These are phyloP conservation scores for Danio tinwini DNA, from an alignment of 2,797 vertebrate genomes.

Conservation along the genomic window DNA sequence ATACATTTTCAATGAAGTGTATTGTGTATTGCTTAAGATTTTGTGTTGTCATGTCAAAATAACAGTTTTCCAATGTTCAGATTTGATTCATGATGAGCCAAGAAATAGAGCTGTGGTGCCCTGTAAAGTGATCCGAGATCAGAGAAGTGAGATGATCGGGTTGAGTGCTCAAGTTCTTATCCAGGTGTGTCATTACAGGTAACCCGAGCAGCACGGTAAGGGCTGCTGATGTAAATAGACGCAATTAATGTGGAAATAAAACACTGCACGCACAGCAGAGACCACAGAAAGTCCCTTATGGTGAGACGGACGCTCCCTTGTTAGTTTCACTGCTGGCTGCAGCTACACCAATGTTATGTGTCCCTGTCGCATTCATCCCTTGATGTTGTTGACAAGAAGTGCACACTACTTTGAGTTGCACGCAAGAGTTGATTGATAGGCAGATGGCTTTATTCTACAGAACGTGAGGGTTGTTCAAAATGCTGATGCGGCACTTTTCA, in stretches of 20 bases:
- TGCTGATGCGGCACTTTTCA: slow-evolving; percentile 41
- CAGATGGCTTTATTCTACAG: slow-evolving; percentile 23
- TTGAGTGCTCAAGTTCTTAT: slow-evolving; percentile 54
- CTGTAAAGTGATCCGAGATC: slow-evolving; percentile 52
- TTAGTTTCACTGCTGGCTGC: slow-evolving; percentile 31
- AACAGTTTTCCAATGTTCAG: slow-evolving; percentile 16
- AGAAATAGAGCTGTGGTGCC: slow-evolving; percentile 35
- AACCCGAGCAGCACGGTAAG: slow-evolving; percentile 49
- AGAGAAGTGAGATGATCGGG: slow-evolving; percentile 47
- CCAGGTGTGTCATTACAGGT: slow-evolving; percentile 59
- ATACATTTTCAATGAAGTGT: too few relatives aligned
- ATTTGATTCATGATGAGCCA: slow-evolving; percentile 23
- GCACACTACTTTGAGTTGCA: slow-evolving; percentile 2
- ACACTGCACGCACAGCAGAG: slow-evolving; percentile 30
- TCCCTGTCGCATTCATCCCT: slow-evolving; percentile 31
- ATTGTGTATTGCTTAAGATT: too few relatives aligned
- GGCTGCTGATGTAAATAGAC: slow-evolving; percentile 52
- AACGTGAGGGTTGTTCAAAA: slow-evolving; percentile 45
- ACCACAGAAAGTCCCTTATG: slow-evolving; percentile 15
- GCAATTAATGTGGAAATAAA: slow-evolving; percentile 52
- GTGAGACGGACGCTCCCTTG: slow-evolving; percentile 23
- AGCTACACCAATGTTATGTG: slow-evolving; percentile 37
- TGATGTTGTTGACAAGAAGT: slow-evolving; percentile 22
- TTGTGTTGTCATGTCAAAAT: too few relatives aligned
- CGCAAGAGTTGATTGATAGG: slow-evolving; percentile 27